These are phyloP conservation scores for Bombus terrestris DNA, from an alignment of 1,140 invertebrate genomes.

Conservation along the genomic window DNA sequence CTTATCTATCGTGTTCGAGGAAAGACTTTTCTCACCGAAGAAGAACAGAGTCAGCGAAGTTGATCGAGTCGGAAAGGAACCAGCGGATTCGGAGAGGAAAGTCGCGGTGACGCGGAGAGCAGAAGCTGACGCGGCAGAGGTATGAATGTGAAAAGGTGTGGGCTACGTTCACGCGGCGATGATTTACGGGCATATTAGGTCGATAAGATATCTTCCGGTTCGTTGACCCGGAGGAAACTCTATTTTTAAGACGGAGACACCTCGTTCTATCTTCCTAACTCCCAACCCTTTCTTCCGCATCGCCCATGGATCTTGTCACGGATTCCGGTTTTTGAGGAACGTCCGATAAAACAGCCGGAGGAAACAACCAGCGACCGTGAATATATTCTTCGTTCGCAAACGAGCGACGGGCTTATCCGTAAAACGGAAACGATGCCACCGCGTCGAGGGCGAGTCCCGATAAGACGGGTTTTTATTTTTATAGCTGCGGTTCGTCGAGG, in stretches of 20 bases:
- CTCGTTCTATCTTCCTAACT: conserved; percentile 52
- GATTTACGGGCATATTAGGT: conserved; percentile 77
- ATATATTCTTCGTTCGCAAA: background rate
- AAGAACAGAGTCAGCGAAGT: conserved; percentile 40
- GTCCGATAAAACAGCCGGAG: conserved; percentile 43
- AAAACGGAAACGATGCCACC: background rate
- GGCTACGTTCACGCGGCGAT: conserved; percentile 76
- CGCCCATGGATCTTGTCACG: conserved; percentile 14
- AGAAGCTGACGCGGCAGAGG: conserved; percentile 75
- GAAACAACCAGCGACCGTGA: conserved; percentile 21
- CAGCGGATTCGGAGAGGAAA: conserved; percentile 8
- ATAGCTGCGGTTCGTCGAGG: background rate
- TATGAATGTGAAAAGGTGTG: conserved; percentile 75
- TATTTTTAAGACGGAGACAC: conserved; percentile 71
- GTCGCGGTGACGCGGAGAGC: conserved; percentile 33
- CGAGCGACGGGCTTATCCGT: background rate
- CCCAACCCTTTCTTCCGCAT: conserved; percentile 1
- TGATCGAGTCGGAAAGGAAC: conserved; percentile 4
- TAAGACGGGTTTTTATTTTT: conserved; percentile 17
- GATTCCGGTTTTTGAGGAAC: conserved; percentile 35
- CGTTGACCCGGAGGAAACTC: conserved; percentile 74
- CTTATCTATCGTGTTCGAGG: conserved; percentile 5
- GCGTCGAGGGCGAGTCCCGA: background rate
- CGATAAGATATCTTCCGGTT: conserved; percentile 78
- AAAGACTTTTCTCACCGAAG: conserved; percentile 50